Conservation (phyloP, 64 coral and sea anemone species). For the Platygyra sinensis region DNA sequence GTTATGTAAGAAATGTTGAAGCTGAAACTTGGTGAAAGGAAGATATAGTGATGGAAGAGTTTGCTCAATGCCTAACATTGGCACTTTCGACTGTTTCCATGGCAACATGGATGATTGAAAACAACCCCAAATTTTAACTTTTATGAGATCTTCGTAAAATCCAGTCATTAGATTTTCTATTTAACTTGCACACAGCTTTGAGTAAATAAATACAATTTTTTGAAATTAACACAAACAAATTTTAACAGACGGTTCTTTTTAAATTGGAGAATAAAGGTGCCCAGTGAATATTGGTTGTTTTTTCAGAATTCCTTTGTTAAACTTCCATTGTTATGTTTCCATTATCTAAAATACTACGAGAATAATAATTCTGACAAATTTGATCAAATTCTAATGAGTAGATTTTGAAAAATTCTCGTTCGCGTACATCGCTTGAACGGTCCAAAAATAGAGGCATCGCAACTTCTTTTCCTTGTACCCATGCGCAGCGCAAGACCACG, state of each 20-base stretch:
- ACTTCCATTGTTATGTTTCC: neutral
- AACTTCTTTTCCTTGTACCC: no score
- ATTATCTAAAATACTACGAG: neutral
- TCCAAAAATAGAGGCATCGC: no score
- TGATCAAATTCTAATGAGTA: neutral
- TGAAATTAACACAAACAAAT: neutral
- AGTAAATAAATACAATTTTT: neutral
- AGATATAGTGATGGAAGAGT: neutral
- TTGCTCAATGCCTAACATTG: neutral
- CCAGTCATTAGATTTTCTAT: neutral
- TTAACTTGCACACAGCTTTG: neutral
- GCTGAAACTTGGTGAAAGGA: neutral
- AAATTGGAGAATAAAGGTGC: neutral
- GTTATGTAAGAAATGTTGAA: neutral
- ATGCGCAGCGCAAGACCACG: no score
- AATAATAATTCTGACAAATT: neutral
- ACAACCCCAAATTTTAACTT: neutral
- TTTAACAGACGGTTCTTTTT: no score
- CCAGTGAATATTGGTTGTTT: neutral
- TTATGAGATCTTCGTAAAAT: neutral
- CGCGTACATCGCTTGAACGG: neutral
- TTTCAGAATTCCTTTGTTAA: neutral
- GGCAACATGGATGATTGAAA: neutral
- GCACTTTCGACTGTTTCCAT: neutral
- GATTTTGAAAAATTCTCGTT: conserved; percentile 4